phyloP scores from a whole-genome alignment of 2,888 invertebrate species.

The Ophion ventricosus region DNA sequence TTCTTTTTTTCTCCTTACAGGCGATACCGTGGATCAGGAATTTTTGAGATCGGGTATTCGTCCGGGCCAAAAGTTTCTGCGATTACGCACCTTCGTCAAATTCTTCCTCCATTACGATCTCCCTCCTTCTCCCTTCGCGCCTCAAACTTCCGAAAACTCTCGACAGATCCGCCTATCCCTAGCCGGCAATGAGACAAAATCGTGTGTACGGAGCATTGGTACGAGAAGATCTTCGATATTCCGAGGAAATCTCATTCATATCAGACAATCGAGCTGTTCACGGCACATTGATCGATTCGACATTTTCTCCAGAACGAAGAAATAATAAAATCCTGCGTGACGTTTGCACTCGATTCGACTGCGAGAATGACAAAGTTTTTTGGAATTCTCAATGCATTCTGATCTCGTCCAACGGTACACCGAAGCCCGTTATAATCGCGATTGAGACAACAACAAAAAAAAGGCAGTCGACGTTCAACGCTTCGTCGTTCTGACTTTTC shows the following conservation, averaged over 20 bases:
- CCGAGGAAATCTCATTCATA: constrained; percentile 9
- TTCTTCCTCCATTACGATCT: constrained; percentile 9
- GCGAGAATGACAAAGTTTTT: constrained; percentile 17
- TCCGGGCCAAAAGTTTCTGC: constrained; percentile 34
- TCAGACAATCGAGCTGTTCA: constrained; percentile 34
- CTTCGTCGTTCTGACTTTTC: not conserved
- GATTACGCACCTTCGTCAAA: constrained; percentile 34
- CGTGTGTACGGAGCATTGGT: constrained; percentile 20
- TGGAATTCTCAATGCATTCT: constrained; percentile 2
- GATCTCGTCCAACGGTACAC: constrained; percentile 20
- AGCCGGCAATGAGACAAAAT: constrained; percentile 26
- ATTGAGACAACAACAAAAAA: not conserved
- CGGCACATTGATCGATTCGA: not conserved
- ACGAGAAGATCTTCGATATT: constrained; percentile 27
- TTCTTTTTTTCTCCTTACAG: constrained; percentile 42
- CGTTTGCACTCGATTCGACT: not conserved
- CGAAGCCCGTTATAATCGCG: constrained; percentile 12
- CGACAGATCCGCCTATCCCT: constrained; percentile 13
- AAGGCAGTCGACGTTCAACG: not conserved
- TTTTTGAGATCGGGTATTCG: constrained; percentile 26
- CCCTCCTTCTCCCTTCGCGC: not conserved
- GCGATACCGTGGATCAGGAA: constrained; percentile 26
- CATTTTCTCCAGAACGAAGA: not conserved
- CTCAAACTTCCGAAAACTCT: constrained; percentile 40
- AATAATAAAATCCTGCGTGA: not conserved